Percentiles rank a stretch among this genome's conserved stretches.
These are phyloP conservation scores for Vanessa atalanta DNA, from an alignment of 1,140 invertebrate species.

Conservation along the genomic window DNA sequence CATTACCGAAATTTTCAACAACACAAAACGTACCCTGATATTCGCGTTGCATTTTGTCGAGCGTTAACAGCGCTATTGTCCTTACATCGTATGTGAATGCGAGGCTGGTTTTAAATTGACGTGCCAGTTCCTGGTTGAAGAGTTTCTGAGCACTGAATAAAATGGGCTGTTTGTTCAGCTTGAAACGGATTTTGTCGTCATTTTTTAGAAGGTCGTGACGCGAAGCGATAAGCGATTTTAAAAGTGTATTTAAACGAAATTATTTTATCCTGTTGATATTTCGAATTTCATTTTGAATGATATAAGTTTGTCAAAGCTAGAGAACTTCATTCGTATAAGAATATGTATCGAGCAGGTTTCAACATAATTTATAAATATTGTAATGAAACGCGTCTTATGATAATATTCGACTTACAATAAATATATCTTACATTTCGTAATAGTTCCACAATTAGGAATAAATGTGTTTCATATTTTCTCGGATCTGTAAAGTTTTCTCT, in stretches of 20 bases:
- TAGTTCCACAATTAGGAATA: too few species aligned
- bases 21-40: constrained; percentile 22
- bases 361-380: too few species aligned
- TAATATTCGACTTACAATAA: too few species aligned
- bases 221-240: background rate
- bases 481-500: too few species aligned
- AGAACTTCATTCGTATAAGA: too few species aligned
- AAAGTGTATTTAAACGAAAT: background rate
- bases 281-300: background rate
- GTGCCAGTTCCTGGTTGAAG: constrained; percentile 22
- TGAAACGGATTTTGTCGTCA: constrained; percentile 5
- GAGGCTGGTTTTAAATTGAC: constrained; percentile 29
- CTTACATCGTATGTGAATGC: constrained; percentile 25
- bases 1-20: constrained; percentile 12
- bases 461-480: too few species aligned
- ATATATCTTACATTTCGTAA: too few species aligned
- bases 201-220: constrained; percentile 3
- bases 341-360: too few species aligned
- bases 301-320: too few species aligned
- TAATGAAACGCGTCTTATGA: too few species aligned
- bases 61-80: constrained; percentile 37
- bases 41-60: constrained; percentile 20
- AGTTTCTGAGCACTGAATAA: constrained; percentile 28
- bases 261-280: background rate
- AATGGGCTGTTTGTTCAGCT: constrained; percentile 22